Evolutionary conservation across 1,140 invertebrate species (phyloP), one percentile per base, ranked within the genome.

Genomic region (Protaetia brevitarsis): DNA sequence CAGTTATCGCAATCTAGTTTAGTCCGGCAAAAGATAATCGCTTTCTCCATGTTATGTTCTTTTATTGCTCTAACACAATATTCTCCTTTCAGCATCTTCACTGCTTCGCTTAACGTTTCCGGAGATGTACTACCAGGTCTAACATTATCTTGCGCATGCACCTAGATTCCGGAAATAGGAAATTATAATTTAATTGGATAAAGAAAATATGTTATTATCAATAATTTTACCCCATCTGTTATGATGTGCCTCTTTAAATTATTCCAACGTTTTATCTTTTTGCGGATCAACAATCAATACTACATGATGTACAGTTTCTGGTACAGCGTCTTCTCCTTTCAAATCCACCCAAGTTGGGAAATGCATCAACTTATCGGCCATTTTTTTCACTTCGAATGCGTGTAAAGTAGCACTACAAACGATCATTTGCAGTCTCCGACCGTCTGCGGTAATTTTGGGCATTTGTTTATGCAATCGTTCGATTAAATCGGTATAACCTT

Each of bases 271-370:
- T 51, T 82, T 85, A 76, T 99, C 96, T 69, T 86, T 87, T 73
- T 90, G 87, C 0, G 97, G 96, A 82, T 99, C 95, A 0, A 99
- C 89, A 65, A 87, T 87, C 27, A 92, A 90, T 0, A 98, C 95
- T 41, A 98, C 95, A 81, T 99, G 98, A 81, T 99, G 98, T 2
- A 99, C 97, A 2, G 97, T 99, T 76, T 99, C 98, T 0, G 98
- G 97, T 1, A 99, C 96, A 30, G 94, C 89, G 79, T 99, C 98
- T 82, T 98, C 95, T 1, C 98, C 98, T 82, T 99, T 99, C 59
- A 99, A 80, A 82, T 99, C 98, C 2, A 99, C 93, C 97, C 98
- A 99, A 0, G 95, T 97, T 8, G 97, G 97, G 76, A 99, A 99
- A 81, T 98, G 92, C 97, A 99, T 99, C 11, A 99, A 79, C 72